Conservation (phyloP, 2,797 vertebrate genomes). For the Manis crassicaudata region DNA sequence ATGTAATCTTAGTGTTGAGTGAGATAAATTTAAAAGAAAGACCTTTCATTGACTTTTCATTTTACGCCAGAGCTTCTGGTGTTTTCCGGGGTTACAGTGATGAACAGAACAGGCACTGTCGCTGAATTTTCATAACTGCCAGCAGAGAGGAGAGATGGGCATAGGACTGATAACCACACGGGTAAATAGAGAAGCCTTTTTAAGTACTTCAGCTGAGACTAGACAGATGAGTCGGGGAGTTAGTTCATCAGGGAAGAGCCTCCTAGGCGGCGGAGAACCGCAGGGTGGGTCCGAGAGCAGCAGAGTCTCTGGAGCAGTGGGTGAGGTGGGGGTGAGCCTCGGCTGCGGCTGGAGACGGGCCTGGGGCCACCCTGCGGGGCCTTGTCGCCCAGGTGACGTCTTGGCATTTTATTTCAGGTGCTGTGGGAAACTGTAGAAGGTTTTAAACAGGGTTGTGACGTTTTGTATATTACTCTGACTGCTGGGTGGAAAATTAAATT, state of each 20-base stretch:
- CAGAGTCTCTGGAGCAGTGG: neutral
- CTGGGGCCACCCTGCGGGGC: neutral
- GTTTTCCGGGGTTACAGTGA: neutral
- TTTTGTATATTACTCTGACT: neutral
- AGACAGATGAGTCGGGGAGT: neutral
- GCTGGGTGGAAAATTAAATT: neutral
- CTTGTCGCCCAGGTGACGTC: neutral
- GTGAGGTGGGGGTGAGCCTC: neutral
- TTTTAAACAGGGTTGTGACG: neutral
- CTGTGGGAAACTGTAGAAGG: neutral
- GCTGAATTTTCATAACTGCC: neutral
- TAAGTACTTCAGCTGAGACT: neutral
- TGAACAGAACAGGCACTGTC: neutral
- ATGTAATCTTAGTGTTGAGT: neutral
- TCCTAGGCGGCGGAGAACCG: neutral
- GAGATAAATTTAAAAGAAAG: neutral
- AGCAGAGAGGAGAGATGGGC: neutral
- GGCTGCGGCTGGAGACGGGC: neutral
- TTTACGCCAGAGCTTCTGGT: neutral
- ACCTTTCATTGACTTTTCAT: neutral
- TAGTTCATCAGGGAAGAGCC: neutral
- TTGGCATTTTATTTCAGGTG: neutral
- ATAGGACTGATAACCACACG: too few species aligned
- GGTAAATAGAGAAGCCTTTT: neutral
- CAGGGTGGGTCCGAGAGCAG: neutral